phyloP scores from a whole-genome alignment of 1,140 invertebrate species.

The Cepaea nemoralis region DNA sequence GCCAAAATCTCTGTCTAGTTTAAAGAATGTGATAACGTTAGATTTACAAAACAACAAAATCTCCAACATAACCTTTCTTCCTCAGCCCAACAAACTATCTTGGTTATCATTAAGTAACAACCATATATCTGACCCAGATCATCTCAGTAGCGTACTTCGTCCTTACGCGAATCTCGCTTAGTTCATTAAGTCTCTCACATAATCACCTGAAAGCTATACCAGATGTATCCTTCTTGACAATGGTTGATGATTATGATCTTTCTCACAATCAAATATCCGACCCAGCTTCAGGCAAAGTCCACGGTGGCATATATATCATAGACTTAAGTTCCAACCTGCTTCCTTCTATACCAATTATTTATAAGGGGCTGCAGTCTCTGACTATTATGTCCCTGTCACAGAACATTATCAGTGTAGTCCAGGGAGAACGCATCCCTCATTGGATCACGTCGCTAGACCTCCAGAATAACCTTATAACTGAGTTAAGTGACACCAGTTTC shows the following conservation, averaged over 20 bases:
- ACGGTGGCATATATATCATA: not conserved
- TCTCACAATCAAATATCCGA: not conserved
- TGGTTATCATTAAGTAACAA: not conserved
- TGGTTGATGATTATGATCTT: not conserved
- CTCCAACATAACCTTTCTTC: not conserved
- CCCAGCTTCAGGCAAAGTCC: not conserved
- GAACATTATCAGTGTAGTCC: not conserved
- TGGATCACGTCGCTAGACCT: not conserved
- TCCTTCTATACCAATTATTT: not conserved
- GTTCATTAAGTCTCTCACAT: not conserved
- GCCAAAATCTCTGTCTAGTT: not conserved
- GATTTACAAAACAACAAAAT: not conserved
- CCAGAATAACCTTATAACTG: not conserved
- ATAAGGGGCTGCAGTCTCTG: not conserved
- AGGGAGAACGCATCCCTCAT: not conserved
- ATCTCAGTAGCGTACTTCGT: not conserved
- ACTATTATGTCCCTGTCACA: not conserved
- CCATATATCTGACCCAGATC: not conserved
- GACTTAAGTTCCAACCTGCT: not conserved
- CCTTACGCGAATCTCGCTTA: not conserved
- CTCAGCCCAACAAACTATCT: not conserved
- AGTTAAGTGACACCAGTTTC: not conserved
- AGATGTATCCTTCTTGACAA: not conserved
- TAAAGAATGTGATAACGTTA: not conserved
- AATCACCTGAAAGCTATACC: not conserved